Conservation (phyloP, 1,140 invertebrate genomes). For the Pachypeltis micranthus region DNA sequence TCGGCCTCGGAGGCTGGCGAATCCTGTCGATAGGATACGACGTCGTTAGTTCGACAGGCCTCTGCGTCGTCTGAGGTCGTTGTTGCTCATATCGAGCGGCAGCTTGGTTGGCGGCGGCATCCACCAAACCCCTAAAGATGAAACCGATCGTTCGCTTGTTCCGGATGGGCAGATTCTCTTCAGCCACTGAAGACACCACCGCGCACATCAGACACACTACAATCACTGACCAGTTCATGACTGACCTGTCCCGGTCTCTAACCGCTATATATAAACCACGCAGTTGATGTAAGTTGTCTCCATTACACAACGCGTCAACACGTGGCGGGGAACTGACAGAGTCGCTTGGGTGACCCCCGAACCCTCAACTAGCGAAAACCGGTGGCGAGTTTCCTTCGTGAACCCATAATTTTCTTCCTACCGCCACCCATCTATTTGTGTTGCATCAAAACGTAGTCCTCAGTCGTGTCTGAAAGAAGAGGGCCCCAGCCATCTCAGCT, state of each 20-base stretch:
- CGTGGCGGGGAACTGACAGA: too few species aligned
- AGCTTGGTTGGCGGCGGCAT: slow-evolving; percentile 4
- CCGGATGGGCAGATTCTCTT: background rate
- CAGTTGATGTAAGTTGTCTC: too few species aligned
- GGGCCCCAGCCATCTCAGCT: too few species aligned
- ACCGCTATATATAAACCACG: slow-evolving; percentile 15
- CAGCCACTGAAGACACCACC: background rate
- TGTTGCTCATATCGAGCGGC: background rate
- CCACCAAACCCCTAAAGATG: slow-evolving; percentile 18
- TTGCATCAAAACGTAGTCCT: too few species aligned
- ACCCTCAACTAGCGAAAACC: background rate
- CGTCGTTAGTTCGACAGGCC: background rate
- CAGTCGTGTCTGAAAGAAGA: too few species aligned
- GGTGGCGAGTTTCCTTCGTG: too few species aligned
- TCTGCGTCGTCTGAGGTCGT: background rate
- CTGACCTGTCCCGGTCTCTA: background rate
- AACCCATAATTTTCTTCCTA: background rate
- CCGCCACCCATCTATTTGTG: too few species aligned
- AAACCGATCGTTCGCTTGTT: slow-evolving; percentile 21
- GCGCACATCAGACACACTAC: slow-evolving; percentile 2
- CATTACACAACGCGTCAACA: too few species aligned
- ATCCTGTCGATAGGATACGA: slow-evolving; percentile 5
- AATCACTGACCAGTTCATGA: slow-evolving; percentile 1
- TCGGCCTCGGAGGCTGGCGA: slow-evolving; percentile 7
- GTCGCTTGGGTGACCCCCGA: background rate